phyloP scores from a whole-genome alignment of 2,888 invertebrate genomes.

The Lysandra coridon region DNA sequence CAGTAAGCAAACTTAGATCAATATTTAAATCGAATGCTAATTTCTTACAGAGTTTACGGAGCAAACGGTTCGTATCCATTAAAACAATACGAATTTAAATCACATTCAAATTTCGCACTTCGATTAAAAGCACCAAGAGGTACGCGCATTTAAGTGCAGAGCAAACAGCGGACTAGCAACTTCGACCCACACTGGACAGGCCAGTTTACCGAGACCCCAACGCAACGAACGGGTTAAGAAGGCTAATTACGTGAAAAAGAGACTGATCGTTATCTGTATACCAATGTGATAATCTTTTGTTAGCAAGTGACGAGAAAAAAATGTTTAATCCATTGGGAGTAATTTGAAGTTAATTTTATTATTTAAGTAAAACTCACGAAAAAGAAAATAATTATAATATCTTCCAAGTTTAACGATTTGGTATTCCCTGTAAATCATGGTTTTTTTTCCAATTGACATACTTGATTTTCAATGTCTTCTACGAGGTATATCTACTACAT shows the following conservation, averaged over 20 bases:
- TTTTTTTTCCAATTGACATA: too few relatives aligned
- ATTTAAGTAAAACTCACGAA: too few relatives aligned
- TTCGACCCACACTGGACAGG: conserved; percentile 61
- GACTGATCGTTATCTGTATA: not conserved
- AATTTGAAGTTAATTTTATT: too few relatives aligned
- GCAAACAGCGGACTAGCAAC: conserved; percentile 71
- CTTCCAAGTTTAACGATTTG: too few relatives aligned
- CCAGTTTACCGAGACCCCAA: conserved; percentile 53
- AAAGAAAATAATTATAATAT: too few relatives aligned
- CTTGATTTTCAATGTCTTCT: too few relatives aligned
- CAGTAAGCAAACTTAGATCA: conserved; percentile 43
- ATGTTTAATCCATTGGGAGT: too few relatives aligned
- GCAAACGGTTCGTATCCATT: conserved; percentile 58
- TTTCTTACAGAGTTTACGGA: conserved; percentile 52
- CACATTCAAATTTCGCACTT: conserved; percentile 77
- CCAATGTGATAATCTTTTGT: too few relatives aligned
- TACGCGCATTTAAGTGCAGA: conserved; percentile 70
- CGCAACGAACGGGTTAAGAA: conserved; percentile 34
- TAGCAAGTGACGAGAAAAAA: too few relatives aligned
- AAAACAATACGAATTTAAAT: conserved; percentile 75
- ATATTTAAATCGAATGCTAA: conserved; percentile 65
- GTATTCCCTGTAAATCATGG: too few relatives aligned
- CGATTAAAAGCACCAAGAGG: conserved; percentile 75
- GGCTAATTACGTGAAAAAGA: not conserved
- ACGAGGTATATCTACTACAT: too few relatives aligned